phyloP scores from a whole-genome alignment of 2,888 invertebrate species.

The Eumerus sabulonum region DNA sequence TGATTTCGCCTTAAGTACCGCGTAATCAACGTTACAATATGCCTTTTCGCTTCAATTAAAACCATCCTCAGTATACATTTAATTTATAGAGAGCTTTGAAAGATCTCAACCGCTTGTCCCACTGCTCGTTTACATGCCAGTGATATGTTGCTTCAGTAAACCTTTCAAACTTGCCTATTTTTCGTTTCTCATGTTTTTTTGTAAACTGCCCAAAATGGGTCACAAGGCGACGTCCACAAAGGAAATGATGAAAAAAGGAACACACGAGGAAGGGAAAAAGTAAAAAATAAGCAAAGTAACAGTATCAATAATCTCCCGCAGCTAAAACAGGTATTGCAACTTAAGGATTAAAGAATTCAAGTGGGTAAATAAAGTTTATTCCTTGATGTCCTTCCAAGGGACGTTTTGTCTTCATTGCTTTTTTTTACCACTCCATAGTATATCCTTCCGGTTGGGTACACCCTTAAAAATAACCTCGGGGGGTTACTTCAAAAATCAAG shows the following conservation, averaged over 20 bases:
- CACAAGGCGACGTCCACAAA: conserved; percentile 5
- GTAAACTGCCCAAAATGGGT: conserved; percentile 20
- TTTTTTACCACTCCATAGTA: not conserved
- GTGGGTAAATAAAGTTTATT: conserved; percentile 68
- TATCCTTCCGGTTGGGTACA: conserved; percentile 60
- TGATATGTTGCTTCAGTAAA: conserved; percentile 26
- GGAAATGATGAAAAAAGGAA: conserved; percentile 10
- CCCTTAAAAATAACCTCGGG: conserved; percentile 55
- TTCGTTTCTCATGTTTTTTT: conserved; percentile 13
- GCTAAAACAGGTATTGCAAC: conserved; percentile 66
- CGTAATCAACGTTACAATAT: conserved; percentile 26
- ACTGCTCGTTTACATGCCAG: conserved; percentile 2
- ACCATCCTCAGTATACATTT: conserved; percentile 28
- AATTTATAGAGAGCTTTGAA: conserved; percentile 29
- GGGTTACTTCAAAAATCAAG: conserved; percentile 68
- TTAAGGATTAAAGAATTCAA: conserved; percentile 67
- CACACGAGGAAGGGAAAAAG: not conserved
- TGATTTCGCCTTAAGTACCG: conserved; percentile 17
- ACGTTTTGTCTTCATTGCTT: conserved; percentile 29
- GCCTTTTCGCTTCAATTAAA: conserved; percentile 48
- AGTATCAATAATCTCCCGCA: conserved; percentile 67
- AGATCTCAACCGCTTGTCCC: not conserved
- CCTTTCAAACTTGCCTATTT: conserved; percentile 25
- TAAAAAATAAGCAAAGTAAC: conserved; percentile 51
- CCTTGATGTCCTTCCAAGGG: conserved; percentile 65